Evolutionary conservation across 1,140 invertebrate species (phyloP).

Genomic region (Glossosoma conforme): DNA sequence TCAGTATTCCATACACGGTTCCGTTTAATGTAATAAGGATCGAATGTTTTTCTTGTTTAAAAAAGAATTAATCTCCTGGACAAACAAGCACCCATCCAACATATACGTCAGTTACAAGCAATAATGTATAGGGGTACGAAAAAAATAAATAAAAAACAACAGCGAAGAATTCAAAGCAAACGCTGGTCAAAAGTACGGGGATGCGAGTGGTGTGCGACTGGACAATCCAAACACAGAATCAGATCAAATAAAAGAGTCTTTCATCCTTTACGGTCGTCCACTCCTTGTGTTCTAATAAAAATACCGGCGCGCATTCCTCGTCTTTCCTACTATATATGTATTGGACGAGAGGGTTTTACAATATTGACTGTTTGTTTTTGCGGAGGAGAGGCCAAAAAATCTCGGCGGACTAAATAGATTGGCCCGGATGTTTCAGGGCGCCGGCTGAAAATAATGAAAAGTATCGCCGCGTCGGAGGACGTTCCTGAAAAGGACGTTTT

Average conservation of each 20-base stretch:
- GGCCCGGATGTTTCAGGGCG: constrained; percentile 5
- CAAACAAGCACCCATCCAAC: too few species aligned
- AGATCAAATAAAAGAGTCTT: constrained; percentile 31
- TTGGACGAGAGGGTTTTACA: constrained; percentile 32
- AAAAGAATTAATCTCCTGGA: too few species aligned
- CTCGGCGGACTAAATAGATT: constrained; percentile 19
- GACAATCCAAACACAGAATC: constrained; percentile 32
- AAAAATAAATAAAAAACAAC: constrained; percentile 4
- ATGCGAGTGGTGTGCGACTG: too few species aligned
- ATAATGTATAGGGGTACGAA: too few species aligned
- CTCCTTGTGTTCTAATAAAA: constrained; percentile 31
- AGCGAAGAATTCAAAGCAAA: background rate
- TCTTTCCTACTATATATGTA: constrained; percentile 29
- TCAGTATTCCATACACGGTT: too few species aligned
- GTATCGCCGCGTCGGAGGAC: background rate
- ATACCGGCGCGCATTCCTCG: constrained; percentile 31
- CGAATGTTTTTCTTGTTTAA: too few species aligned
- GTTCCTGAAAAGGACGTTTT: too few species aligned
- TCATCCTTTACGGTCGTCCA: constrained; percentile 4
- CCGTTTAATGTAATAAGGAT: too few species aligned
- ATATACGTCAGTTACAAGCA: too few species aligned
- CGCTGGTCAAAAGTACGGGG: background rate
- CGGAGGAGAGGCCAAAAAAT: constrained; percentile 22
- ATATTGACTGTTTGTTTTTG: constrained; percentile 26
- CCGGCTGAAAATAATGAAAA: constrained; percentile 1